These are phyloP conservation scores for Polypedilum pembai DNA, from an alignment of 1,140 invertebrate species.

Conservation along the genomic window DNA sequence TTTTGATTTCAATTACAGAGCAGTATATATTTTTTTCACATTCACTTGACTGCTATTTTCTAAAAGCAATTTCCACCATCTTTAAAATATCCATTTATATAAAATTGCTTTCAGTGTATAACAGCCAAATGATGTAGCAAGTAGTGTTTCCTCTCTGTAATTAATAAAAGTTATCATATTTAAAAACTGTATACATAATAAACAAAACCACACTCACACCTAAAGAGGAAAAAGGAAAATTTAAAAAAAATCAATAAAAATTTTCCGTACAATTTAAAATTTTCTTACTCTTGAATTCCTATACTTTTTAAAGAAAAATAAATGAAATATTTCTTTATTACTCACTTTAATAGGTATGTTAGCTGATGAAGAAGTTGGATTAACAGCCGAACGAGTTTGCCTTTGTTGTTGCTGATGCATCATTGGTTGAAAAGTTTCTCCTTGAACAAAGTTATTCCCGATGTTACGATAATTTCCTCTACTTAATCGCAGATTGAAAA, in stretches of 20 bases:
- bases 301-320: not conserved
- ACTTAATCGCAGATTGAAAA: not conserved
- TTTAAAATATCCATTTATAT: not conserved
- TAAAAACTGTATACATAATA: conserved; percentile 17
- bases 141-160: not conserved
- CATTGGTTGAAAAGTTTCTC: not conserved
- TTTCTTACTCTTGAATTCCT: not conserved
- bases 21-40: not conserved
- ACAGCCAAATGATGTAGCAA: not conserved
- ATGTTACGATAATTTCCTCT: not conserved
- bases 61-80: not conserved
- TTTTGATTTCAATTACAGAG: conserved; percentile 9
- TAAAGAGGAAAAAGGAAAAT: conserved; percentile 17
- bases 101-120: not conserved
- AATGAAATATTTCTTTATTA: not conserved
- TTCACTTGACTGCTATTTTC: not conserved
- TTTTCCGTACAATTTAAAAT: not conserved
- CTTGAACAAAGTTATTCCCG: not conserved
- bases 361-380: not conserved
- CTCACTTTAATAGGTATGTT: not conserved
- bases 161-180: conserved; percentile 16
- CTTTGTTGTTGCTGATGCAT: not conserved
- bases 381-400: no score
- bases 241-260: conserved; percentile 27
- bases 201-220: not conserved